phyloP scores from a whole-genome alignment of 2,797 vertebrate species.

The Sylvia borin region DNA sequence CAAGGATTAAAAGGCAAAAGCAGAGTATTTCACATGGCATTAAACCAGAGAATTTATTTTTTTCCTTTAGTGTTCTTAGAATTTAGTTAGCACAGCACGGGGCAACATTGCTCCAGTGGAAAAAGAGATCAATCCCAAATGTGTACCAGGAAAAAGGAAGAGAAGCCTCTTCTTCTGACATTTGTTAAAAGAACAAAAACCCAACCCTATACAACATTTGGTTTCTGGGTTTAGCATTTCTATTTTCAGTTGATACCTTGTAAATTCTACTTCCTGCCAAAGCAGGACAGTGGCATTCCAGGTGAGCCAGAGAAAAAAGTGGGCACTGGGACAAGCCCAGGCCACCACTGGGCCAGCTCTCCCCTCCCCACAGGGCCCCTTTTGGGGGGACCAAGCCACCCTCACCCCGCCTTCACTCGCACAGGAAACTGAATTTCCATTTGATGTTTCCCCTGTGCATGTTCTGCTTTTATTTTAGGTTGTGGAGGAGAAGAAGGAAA shows the following conservation, averaged over 20 bases:
- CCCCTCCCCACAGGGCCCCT: rapidly evolving
- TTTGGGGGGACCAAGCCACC: not conserved
- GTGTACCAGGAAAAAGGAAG: not conserved
- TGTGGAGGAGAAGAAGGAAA: not conserved
- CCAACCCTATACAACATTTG: rapidly evolving
- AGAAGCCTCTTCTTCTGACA: not conserved
- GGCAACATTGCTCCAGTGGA: not conserved
- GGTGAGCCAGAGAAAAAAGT: rapidly evolving
- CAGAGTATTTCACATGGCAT: not conserved
- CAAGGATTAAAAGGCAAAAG: not conserved
- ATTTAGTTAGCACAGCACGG: not conserved
- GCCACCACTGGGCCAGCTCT: not conserved
- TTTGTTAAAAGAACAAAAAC: not conserved
- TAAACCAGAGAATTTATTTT: not conserved
- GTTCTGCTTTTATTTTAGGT: not conserved
- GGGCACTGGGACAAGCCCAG: not conserved
- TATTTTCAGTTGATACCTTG: not conserved
- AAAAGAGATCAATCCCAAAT: not conserved
- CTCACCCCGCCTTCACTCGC: rapidly evolving
- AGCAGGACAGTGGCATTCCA: not conserved
- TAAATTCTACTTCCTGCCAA: not conserved
- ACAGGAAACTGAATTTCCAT: not conserved
- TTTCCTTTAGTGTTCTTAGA: not conserved
- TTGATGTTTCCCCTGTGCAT: not conserved
- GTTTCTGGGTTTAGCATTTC: not conserved